A percentile compares a stretch with the other conserved stretches of the same genome.
phyloP scores from a whole-genome alignment of 2,113 vertebrate species.

The Cygnus buccinator region DNA sequence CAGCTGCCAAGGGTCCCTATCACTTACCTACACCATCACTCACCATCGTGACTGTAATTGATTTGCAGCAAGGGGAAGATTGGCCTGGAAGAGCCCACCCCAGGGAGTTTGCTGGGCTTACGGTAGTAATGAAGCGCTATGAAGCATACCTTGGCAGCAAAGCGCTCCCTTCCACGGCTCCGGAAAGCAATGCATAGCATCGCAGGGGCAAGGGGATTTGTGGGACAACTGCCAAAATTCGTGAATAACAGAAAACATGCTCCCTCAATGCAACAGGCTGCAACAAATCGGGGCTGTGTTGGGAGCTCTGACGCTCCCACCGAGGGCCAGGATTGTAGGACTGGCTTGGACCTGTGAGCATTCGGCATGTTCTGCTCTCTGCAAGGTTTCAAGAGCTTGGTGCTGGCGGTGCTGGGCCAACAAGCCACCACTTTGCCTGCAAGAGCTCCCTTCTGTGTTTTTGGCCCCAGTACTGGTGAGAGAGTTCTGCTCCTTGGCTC shows the following conservation, averaged over 20 bases:
- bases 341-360: neutral
- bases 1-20: neutral
- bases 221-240: neutral
- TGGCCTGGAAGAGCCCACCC: neutral
- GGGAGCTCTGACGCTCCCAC: accelerated
- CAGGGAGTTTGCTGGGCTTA: neutral
- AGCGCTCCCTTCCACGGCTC: neutral
- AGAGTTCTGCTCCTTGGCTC: neutral
- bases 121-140: neutral
- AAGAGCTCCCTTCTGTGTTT: neutral
- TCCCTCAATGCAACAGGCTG: neutral
- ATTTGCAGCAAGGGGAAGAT: neutral
- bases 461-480: accelerated
- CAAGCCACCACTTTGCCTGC: neutral
- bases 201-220: neutral
- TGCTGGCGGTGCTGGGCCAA: accelerated
- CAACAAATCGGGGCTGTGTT: neutral
- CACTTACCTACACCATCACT: neutral
- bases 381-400: neutral
- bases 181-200: neutral
- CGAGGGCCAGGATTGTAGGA: accelerated
- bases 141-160: neutral
- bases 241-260: accelerated
- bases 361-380: neutral
- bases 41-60: neutral